Evolutionary conservation across 1,140 invertebrate species (phyloP), one percentile per base, ranked within the genome.

Genomic region (Hycleus cichorii): DNA sequence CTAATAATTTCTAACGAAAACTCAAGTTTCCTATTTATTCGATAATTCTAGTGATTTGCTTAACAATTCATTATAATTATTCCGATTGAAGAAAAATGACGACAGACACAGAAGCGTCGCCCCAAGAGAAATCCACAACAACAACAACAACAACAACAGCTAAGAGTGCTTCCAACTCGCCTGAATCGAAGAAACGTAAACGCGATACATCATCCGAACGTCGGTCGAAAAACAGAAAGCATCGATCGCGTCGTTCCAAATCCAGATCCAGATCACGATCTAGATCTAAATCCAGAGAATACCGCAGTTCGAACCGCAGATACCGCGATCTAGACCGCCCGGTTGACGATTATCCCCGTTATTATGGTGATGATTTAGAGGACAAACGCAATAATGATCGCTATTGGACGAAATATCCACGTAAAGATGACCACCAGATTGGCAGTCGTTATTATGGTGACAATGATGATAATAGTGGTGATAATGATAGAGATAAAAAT

Each of bases 381-480:
- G 48, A 63, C 24, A 59, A 64, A 44, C 45, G 53, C 27, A 74
- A 73, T 53, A 71, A 64, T 60, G 72, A 76, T 59, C 62, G 58
- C 11, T 72, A 74, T 59, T 74, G 72, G 73, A 73, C 65, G 49
- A 73, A 74, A 58, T 74, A 74, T 64, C 70, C 72, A n/a, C 69
- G 64, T 49, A 67, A 53, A 47, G 71, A 72, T 43, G 64, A 69
- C 6, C 54, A 65, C 11, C 48, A 57, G 26, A 51, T 72, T 49
- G 71, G 69, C 32, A 61, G 46, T 10, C 56, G 68, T 26, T 68
- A 70, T 58, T 73, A 74, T 61, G 63, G 63, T 24, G 45, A 11
- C 40, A 54, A 62, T 7, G 11, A 64, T 46, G 48, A 11, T n/a
- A 66, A 24, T 58, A 58, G 6, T 56, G 51, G 46, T 57, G 56